phyloP scores from a whole-genome alignment of 2,888 invertebrate genomes.

The Tetheella fluctuosa region DNA sequence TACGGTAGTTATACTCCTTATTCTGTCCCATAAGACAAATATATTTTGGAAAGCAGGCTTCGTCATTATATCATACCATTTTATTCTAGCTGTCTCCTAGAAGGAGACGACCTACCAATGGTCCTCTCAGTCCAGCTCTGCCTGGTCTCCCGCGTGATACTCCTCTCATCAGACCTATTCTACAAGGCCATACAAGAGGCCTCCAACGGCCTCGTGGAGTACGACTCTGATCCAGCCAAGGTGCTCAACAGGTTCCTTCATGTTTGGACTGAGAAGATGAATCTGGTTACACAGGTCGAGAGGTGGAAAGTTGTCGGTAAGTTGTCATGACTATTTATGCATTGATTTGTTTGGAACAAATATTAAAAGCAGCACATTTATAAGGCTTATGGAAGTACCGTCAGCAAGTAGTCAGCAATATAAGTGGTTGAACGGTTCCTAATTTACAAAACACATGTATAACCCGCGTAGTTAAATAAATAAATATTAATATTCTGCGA shows the following conservation, averaged over 20 bases:
- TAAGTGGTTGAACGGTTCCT: too few relatives aligned
- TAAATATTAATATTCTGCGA: too few relatives aligned
- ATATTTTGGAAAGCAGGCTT: too few relatives aligned
- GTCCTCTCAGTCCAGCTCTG: constrained; percentile 91
- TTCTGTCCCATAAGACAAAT: too few relatives aligned
- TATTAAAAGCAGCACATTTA: too few relatives aligned
- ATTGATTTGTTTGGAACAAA: too few relatives aligned
- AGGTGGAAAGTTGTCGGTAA: constrained; percentile 92
- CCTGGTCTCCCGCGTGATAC: constrained; percentile 90
- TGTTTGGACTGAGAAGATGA: constrained; percentile 92
- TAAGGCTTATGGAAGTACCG: too few relatives aligned
- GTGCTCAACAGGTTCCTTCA: constrained; percentile 89
- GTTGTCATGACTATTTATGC: constrained; percentile 35
- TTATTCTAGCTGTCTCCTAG: constrained; percentile 85
- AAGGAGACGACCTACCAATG: constrained; percentile 88
- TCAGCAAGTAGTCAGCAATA: too few relatives aligned
- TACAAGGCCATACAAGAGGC: constrained; percentile 82
- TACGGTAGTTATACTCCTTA: too few relatives aligned
- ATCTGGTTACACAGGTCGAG: constrained; percentile 90
- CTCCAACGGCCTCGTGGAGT: constrained; percentile 67
- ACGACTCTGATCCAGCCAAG: constrained; percentile 83
- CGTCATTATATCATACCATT: background rate
- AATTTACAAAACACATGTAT: too few relatives aligned
- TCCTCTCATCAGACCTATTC: constrained; percentile 87
- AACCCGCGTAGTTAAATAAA: too few relatives aligned